Evolutionary conservation across 2,797 vertebrate species (phyloP), one percentile per base, ranked within the genome.

Genomic region (Leucoraja ocellata): DNA sequence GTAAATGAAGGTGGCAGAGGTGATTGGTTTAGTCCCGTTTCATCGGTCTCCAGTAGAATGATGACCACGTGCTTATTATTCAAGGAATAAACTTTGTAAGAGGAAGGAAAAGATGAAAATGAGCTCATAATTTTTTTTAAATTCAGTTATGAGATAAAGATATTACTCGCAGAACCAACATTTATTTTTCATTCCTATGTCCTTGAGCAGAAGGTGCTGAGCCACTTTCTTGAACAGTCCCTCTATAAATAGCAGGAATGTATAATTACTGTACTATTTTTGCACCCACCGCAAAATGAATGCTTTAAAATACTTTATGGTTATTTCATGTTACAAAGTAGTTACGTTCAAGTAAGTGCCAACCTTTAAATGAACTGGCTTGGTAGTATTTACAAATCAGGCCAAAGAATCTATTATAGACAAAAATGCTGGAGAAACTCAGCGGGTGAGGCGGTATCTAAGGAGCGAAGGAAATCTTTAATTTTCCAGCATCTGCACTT

Each of bases 211-310:
- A 54, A 54, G 46, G 46, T 54, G 46, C 46, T 54, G 46, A 54
- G 46, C 46, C 46, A 54, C 46, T 54, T 54, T 54, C 46, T 54
- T 76, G 8, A 76, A 28, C 25, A 5, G 25, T 74, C 23, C 9
- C n/a, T 78, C 76, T 78, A 78, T 11, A 78, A 78, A 78, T n/a
- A 78, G 9, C n/a, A 32, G 76, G 2, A 28, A 32, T 28, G n/a
- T 78, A 78, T 78, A 78, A n/a, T 78, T 78, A 32, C 76, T n/a
- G 76, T 78, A 78, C 76, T 78, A 78, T 13, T 78, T 78, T 32
- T 78, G 76, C 76, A 78, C 28, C 28, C 76, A 32, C 25, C n/a
- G 4, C 74, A 28, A 14, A 78, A 78, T 25, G 9, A 78, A 78
- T 78, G n/a, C 9, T 32, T 32, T 32, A 78, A 78, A 32, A 32